phyloP scores from a whole-genome alignment of 2,888 invertebrate species.

The Pyrocoelia pectoralis region DNA sequence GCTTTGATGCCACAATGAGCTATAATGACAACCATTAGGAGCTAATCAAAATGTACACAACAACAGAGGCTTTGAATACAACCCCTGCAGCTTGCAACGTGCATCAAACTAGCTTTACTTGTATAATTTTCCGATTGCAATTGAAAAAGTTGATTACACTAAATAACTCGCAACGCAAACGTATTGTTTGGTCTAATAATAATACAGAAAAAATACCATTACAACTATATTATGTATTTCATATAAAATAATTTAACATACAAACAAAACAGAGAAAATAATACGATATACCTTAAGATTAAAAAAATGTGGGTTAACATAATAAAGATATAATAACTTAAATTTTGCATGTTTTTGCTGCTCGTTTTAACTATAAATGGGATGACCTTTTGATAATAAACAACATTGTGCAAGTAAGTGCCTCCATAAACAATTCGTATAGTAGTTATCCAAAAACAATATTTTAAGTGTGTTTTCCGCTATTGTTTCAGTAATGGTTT shows the following conservation, averaged over 20 bases:
- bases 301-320: slow-evolving; percentile 36
- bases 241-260: too few species aligned
- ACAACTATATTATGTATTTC: too few species aligned
- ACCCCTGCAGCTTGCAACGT: slow-evolving; percentile 25
- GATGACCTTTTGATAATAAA: slow-evolving; percentile 32
- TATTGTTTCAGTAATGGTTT: too few species aligned
- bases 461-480: too few species aligned
- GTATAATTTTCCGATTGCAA: slow-evolving; percentile 14
- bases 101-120: slow-evolving; percentile 24
- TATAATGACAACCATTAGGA: slow-evolving; percentile 46
- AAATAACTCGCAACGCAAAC: not conserved
- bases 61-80: slow-evolving; percentile 26
- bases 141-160: not conserved
- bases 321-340: slow-evolving; percentile 27
- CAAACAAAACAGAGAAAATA: slow-evolving; percentile 24
- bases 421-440: slow-evolving; percentile 25
- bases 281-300: slow-evolving; percentile 31
- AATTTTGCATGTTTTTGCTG: slow-evolving; percentile 16
- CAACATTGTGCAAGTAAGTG: slow-evolving; percentile 33
- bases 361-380: not conserved
- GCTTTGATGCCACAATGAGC: slow-evolving; percentile 53
- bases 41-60: slow-evolving; percentile 34
- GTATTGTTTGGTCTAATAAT: too few species aligned
- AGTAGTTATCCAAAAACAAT: slow-evolving; percentile 25
- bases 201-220: not conserved